These are phyloP conservation scores for Mylabris phalerata DNA, from an alignment of 1,140 invertebrate genomes.

Conservation along the genomic window DNA sequence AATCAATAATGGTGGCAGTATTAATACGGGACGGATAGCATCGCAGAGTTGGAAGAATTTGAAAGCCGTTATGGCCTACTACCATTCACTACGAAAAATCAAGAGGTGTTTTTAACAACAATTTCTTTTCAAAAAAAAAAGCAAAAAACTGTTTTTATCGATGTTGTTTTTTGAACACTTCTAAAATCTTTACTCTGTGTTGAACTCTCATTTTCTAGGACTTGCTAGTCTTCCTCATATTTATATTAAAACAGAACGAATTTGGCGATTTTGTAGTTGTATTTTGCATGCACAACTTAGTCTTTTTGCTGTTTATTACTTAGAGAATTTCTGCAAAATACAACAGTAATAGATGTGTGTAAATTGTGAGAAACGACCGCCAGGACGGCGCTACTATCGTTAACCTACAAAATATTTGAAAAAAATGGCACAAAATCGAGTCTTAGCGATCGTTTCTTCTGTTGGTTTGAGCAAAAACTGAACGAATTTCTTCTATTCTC, in stretches of 20 bases:
- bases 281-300: constrained; percentile 6
- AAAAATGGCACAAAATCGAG: too few species aligned
- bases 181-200: background rate
- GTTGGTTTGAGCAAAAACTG: too few species aligned
- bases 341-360: background rate
- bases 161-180: background rate
- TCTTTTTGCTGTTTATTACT: background rate
- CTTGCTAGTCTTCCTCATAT: background rate
- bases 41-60: constrained; percentile 79
- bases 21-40: constrained; percentile 44
- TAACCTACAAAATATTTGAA: too few species aligned
- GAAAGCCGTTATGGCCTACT: constrained; percentile 77
- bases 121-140: constrained; percentile 1
- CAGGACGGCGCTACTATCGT: too few species aligned
- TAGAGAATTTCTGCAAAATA: constrained; percentile 4
- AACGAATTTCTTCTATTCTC: too few species aligned
- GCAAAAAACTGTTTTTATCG: background rate
- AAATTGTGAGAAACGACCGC: too few species aligned
- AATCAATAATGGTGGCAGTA: too few species aligned
- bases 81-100: constrained; percentile 78
- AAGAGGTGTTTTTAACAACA: constrained; percentile 56
- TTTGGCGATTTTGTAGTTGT: background rate
- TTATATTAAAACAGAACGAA: background rate
- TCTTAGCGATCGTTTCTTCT: too few species aligned
- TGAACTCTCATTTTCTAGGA: background rate